These are phyloP conservation scores for Nomada flava DNA, from an alignment of 2,888 invertebrate genomes.

Conservation along the genomic window DNA sequence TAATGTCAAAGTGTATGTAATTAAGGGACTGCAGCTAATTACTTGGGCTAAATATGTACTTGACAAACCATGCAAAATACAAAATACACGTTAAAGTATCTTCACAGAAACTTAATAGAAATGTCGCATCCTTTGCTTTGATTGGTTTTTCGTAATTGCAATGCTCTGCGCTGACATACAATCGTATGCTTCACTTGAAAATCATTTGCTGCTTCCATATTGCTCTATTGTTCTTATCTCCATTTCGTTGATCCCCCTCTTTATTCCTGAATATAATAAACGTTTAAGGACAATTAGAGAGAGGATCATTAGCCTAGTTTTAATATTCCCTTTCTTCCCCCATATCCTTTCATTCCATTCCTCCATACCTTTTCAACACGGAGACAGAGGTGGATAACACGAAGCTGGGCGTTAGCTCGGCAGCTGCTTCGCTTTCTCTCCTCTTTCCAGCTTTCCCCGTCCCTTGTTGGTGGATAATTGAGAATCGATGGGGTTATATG, in stretches of 20 bases:
- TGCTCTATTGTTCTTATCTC: constrained; percentile 5
- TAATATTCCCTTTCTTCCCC: constrained; percentile 36
- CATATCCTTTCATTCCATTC: constrained; percentile 31
- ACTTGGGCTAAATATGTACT: constrained; percentile 21
- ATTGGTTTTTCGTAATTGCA: neutral
- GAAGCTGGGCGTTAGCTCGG: constrained; percentile 58
- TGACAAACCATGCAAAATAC: neutral
- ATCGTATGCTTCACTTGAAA: neutral
- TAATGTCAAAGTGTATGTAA: neutral
- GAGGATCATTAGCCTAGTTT: constrained; percentile 51
- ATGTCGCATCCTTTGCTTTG: neutral
- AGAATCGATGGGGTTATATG: constrained; percentile 68
- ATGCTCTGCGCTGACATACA: neutral
- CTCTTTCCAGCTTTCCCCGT: constrained; percentile 20
- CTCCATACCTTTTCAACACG: constrained; percentile 15
- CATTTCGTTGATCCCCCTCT: neutral
- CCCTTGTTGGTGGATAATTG: constrained; percentile 57
- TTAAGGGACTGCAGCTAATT: constrained; percentile 32
- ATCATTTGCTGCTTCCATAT: neutral
- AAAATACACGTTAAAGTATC: neutral
- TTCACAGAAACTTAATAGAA: neutral
- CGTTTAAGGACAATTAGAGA: constrained; percentile 23
- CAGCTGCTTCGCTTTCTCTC: constrained; percentile 25
- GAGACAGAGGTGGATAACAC: constrained; percentile 37
- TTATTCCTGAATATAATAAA: constrained; percentile 30